phyloP scores from a whole-genome alignment of 2,888 invertebrate species.

The Aquatica leii region DNA sequence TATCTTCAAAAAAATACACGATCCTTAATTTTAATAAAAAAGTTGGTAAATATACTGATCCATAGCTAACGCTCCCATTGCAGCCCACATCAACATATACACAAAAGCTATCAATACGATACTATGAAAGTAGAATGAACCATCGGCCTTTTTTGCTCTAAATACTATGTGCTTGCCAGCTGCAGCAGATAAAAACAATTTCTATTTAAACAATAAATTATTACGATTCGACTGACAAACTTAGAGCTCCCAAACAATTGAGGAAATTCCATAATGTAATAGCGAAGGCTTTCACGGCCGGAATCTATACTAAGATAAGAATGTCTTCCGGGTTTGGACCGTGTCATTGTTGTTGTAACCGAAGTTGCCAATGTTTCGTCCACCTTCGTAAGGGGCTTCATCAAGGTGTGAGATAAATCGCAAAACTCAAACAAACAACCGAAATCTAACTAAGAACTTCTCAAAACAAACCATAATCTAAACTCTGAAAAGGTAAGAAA shows the following conservation, averaged over 20 bases:
- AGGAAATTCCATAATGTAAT: no score
- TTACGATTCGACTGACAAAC: neutral
- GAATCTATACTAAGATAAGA: no score
- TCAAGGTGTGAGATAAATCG: no score
- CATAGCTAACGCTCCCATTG: neutral
- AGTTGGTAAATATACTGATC: neutral
- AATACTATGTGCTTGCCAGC: neutral
- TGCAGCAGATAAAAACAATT: neutral
- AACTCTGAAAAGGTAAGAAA: no score
- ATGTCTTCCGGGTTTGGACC: no score
- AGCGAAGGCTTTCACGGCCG: no score
- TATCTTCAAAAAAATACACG: neutral
- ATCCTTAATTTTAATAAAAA: neutral
- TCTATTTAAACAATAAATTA: neutral
- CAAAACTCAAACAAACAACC: no score
- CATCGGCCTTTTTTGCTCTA: neutral
- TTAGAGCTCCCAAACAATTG: neutral
- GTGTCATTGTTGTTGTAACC: no score
- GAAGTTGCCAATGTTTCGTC: no score
- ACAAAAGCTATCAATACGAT: neutral
- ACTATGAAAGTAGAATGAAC: neutral
- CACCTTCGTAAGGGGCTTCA: no score
- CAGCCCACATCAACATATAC: constrained; percentile 1
- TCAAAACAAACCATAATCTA: no score
- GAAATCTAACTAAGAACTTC: no score